Evolutionary conservation across 35 echinoderm and acorn worm species (phyloP).

Genomic region (Anneissia japonica): DNA sequence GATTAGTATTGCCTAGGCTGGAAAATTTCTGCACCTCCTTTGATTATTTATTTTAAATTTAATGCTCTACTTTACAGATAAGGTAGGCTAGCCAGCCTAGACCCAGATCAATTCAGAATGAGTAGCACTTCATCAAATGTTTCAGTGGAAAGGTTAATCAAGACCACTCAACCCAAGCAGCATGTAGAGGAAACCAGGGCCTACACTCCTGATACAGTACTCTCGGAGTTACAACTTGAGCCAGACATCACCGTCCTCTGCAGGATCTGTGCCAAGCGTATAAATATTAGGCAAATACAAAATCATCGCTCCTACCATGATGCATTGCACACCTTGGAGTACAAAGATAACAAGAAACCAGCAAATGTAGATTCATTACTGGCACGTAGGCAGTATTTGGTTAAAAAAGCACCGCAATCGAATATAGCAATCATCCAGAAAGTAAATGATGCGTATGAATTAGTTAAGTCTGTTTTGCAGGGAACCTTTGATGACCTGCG

Average conservation of each 20-base stretch:
- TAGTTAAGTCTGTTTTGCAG: conserved; percentile 70
- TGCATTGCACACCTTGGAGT: conserved; percentile 54
- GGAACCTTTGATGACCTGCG: conserved; percentile 59
- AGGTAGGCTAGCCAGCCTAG: too few relatives aligned
- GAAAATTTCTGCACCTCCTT: too few relatives aligned
- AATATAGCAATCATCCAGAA: conserved; percentile 39
- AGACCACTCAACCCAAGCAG: background rate
- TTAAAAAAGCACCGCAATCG: conserved; percentile 18
- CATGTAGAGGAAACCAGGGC: background rate
- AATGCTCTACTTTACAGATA: too few relatives aligned
- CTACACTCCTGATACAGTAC: conserved; percentile 35
- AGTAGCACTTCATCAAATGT: background rate
- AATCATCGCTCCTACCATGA: conserved; percentile 68
- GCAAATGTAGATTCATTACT: conserved; percentile 40
- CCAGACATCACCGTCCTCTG: conserved; percentile 82
- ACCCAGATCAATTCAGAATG: too few relatives aligned
- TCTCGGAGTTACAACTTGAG: conserved; percentile 28
- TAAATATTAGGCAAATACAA: conserved; percentile 44
- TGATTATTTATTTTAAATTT: too few relatives aligned
- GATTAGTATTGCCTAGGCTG: too few relatives aligned
- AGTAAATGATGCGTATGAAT: conserved; percentile 75
- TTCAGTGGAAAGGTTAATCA: background rate
- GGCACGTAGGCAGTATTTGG: conserved; percentile 47
- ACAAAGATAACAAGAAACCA: conserved; percentile 43
- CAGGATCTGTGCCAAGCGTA: conserved; percentile 52